Conservation (phyloP, 2,113 vertebrate genomes). For the Mormoops blainvillei region DNA sequence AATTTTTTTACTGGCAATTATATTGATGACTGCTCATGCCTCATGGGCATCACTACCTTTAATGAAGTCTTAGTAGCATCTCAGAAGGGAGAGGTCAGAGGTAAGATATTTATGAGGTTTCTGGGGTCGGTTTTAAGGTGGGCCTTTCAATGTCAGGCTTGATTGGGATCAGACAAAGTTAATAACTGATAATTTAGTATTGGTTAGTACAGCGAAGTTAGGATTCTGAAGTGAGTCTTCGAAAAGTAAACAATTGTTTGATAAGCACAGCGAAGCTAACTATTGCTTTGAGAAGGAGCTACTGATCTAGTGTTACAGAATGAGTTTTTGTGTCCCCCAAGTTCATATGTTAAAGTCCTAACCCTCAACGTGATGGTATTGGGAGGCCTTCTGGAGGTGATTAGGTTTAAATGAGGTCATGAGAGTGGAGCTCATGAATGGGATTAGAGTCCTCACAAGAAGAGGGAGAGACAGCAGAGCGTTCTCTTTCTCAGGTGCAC, state of each 20-base stretch:
- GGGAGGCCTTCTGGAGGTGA: background rate
- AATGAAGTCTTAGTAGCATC: background rate
- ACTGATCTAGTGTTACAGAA: background rate
- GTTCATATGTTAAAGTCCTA: background rate
- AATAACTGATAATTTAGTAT: background rate
- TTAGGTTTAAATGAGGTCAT: background rate
- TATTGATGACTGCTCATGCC: background rate
- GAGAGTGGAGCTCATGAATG: background rate
- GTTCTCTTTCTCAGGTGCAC: accelerated
- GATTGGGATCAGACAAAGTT: background rate
- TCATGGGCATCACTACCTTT: background rate
- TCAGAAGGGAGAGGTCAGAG: background rate
- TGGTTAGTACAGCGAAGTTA: background rate
- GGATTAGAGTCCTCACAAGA: background rate
- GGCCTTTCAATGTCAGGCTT: background rate
- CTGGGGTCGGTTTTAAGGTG: background rate
- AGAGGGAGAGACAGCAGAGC: background rate
- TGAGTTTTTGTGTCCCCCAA: background rate
- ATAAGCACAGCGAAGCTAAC: background rate
- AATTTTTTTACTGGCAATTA: background rate
- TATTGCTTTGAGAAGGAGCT: background rate
- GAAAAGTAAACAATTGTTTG: background rate
- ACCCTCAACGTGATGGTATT: background rate
- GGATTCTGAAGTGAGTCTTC: background rate
- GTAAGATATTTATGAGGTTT: background rate